Conservation (phyloP, 2,888 invertebrate species). For the Cremastobaeus sp. region DNA sequence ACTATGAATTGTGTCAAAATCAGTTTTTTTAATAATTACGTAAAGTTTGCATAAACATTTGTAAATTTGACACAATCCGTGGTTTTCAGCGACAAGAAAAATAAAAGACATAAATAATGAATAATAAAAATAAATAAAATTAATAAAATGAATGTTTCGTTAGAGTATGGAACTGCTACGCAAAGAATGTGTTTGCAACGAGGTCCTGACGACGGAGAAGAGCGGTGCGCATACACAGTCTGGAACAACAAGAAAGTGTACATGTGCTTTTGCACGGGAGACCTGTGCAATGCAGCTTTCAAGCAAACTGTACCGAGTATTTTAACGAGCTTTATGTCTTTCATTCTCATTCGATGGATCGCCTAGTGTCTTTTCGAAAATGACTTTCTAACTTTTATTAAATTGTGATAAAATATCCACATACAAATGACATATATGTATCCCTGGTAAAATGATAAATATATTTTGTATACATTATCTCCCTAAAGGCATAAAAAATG, state of each 20-base stretch:
- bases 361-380: background rate
- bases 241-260: slow-evolving; percentile 90
- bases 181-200: slow-evolving; percentile 92
- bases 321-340: slow-evolving; percentile 45
- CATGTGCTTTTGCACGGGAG: slow-evolving; percentile 95
- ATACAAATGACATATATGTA: no score
- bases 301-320: slow-evolving; percentile 36
- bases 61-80: no score
- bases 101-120: no score
- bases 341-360: slow-evolving; percentile 23
- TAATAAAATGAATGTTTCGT: slow-evolving; percentile 22
- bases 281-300: slow-evolving; percentile 86
- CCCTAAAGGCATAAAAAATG: no score
- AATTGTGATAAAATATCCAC: background rate
- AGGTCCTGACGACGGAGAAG: slow-evolving; percentile 92
- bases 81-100: no score
- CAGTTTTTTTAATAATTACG: no score
- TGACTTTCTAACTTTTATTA: background rate
- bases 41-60: no score
- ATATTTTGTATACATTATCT: no score
- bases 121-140: no score
- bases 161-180: slow-evolving; percentile 92
- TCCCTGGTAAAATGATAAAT: no score
- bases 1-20: no score
- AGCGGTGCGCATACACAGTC: slow-evolving; percentile 91